A percentile compares a stretch with the other conserved stretches of the same genome.
phyloP scores from a whole-genome alignment of 2,113 vertebrate genomes.

The Felis catus region F.catus_Fca126_mat1.0 CM031424.1:18898001-18898500 shows the following conservation, averaged over 20 bases:
- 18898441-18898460: background rate
- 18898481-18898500: background rate
- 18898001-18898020: background rate
- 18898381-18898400: background rate
- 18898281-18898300: background rate
- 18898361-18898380: background rate
- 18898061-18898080: background rate
- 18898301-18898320: background rate
- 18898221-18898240: background rate
- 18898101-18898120: background rate
- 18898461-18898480: background rate
- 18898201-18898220: background rate
- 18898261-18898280: background rate
- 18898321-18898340: background rate
- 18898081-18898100: background rate
- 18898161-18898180: background rate
- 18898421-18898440: background rate
- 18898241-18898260: background rate
- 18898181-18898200: background rate
- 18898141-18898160: background rate
- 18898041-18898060: background rate
- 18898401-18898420: background rate
- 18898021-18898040: background rate
- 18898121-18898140: background rate
- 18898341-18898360: background rate